These are phyloP conservation scores for Dinocampus coccinellae DNA, from an alignment of 2,888 invertebrate species.

Conservation along the genomic window DNA sequence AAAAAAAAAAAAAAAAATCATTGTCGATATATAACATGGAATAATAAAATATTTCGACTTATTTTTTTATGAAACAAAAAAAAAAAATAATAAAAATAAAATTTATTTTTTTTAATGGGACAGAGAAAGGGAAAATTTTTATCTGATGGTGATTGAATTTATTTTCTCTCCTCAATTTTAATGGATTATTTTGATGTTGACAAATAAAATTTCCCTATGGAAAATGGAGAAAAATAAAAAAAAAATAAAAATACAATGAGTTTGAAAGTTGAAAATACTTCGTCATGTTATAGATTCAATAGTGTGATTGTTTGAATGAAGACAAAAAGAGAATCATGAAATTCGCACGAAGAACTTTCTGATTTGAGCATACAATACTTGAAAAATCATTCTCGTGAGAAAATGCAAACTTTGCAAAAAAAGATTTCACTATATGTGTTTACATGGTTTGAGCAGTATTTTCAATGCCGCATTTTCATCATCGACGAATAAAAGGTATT, in stretches of 20 bases:
- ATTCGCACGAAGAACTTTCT: constrained; percentile 1
- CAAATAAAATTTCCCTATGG: background rate
- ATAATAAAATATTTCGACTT: background rate
- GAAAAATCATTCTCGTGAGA: background rate
- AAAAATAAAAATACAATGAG: background rate
- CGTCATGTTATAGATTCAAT: background rate
- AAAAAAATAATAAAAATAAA: too few species aligned
- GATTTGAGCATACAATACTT: constrained; percentile 4
- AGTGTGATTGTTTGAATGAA: background rate
- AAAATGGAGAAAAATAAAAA: too few species aligned
- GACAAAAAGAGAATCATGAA: background rate
- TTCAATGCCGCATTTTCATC: background rate
- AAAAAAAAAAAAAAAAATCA: too few species aligned
- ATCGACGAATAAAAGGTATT: background rate
- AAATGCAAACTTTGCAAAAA: constrained; percentile 7
- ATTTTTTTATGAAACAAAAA: too few species aligned
- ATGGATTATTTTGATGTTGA: background rate
- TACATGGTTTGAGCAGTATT: constrained; percentile 5
- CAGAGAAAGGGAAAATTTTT: too few species aligned
- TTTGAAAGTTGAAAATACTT: background rate
- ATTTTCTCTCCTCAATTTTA: background rate
- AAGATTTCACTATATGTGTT: background rate
- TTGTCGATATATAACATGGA: background rate
- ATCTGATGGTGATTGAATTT: background rate
- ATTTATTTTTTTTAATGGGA: too few species aligned